These are phyloP conservation scores for Macropis europaea DNA, from an alignment of 2,888 invertebrate species.

Conservation along the genomic window DNA sequence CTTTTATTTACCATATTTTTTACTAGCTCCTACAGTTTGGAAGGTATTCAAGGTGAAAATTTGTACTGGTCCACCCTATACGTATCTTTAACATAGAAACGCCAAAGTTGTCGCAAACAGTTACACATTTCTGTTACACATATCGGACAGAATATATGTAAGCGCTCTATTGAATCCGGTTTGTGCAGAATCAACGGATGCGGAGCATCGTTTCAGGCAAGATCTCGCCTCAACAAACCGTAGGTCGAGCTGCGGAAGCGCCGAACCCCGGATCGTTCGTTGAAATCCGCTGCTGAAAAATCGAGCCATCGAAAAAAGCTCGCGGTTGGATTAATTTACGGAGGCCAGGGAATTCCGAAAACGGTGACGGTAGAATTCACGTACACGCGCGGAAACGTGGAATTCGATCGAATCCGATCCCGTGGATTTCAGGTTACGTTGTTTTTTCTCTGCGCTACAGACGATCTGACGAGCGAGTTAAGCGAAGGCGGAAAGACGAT, in stretches of 20 bases:
- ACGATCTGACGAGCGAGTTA: slow-evolving; percentile 40
- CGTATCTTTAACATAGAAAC: background rate
- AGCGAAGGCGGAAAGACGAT: slow-evolving; percentile 47
- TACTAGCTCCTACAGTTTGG: too few relatives aligned
- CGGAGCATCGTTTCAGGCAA: background rate
- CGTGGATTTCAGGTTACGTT: slow-evolving; percentile 37
- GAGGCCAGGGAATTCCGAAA: slow-evolving; percentile 30
- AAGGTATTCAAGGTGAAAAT: too few relatives aligned
- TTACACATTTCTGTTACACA: background rate
- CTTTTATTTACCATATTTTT: too few relatives aligned
- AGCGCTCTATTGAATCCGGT: slow-evolving; percentile 15
- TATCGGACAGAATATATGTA: background rate
- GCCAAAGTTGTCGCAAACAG: slow-evolving; percentile 26
- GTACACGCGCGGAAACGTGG: slow-evolving; percentile 14
- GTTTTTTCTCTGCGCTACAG: background rate
- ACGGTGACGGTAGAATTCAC: slow-evolving; percentile 1
- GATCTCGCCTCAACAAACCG: slow-evolving; percentile 11
- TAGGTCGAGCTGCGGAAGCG: slow-evolving; percentile 20
- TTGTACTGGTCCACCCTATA: too few relatives aligned
- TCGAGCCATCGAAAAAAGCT: slow-evolving; percentile 4
- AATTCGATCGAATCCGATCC: slow-evolving; percentile 53
- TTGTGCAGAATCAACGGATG: slow-evolving; percentile 17
- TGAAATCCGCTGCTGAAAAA: slow-evolving; percentile 26
- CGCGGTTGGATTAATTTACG: slow-evolving; percentile 52
- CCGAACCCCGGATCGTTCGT: slow-evolving; percentile 18